phyloP scores from a whole-genome alignment of 2,113 vertebrate genomes.

The Eolophus roseicapilla region DNA sequence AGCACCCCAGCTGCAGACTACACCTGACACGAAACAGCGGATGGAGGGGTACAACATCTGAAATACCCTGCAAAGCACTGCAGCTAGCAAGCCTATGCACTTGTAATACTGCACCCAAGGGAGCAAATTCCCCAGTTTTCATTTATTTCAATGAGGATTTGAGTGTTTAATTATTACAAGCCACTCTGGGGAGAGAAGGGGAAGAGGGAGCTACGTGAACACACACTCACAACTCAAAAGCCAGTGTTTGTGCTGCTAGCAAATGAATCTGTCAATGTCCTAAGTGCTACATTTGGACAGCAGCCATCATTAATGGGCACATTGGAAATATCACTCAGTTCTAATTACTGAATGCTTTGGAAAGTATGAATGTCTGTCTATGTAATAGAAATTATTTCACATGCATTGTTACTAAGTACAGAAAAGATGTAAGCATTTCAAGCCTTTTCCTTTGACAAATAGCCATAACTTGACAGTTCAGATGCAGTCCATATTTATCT shows the following conservation, averaged over 20 bases:
- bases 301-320: background rate
- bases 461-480: background rate
- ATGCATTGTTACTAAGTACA: background rate
- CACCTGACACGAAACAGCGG: accelerated
- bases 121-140: background rate
- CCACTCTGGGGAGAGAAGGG: background rate
- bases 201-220: background rate
- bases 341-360: background rate
- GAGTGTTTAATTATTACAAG: background rate
- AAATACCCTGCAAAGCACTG: background rate
- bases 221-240: background rate
- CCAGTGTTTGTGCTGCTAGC: background rate
- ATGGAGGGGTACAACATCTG: background rate
- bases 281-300: background rate
- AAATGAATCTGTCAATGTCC: background rate
- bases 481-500: background rate
- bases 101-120: background rate
- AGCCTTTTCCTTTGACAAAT: background rate
- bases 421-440: background rate
- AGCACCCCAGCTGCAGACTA: background rate
- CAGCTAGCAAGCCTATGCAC: background rate
- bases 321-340: background rate
- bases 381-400: background rate
- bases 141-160: background rate
- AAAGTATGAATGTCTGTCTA: background rate